phyloP scores from a whole-genome alignment of 2,888 invertebrate genomes.

The Hololepta plana region DNA sequence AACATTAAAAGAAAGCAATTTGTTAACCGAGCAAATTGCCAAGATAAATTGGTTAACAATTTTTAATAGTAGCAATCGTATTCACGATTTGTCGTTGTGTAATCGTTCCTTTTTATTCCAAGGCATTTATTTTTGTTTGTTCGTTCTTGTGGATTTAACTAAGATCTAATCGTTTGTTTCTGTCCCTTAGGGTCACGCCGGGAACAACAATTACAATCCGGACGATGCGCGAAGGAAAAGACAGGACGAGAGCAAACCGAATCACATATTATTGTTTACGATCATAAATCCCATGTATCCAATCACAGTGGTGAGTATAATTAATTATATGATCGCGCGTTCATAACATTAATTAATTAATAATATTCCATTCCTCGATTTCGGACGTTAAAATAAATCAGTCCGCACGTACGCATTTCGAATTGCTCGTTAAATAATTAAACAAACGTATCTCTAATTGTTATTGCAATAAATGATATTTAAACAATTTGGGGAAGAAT shows the following conservation, averaged over 20 bases:
- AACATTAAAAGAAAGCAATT: too few relatives aligned
- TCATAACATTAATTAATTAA: slow-evolving; percentile 1
- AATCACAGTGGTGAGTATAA: slow-evolving; percentile 94
- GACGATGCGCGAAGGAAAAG: slow-evolving; percentile 58
- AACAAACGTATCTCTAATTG: too few relatives aligned
- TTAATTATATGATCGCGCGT: too few relatives aligned
- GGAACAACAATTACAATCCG: slow-evolving; percentile 20
- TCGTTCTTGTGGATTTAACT: slow-evolving; percentile 1
- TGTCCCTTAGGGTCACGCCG: slow-evolving; percentile 22
- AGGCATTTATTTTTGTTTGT: slow-evolving; percentile 1
- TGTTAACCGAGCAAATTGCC: too few relatives aligned
- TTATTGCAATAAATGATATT: too few relatives aligned
- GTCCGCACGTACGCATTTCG: too few relatives aligned
- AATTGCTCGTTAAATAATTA: too few relatives aligned
- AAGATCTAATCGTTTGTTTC: slow-evolving; percentile 11
- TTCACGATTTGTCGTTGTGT: slow-evolving; percentile 3
- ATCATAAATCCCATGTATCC: slow-evolving; percentile 97
- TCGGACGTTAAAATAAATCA: too few relatives aligned
- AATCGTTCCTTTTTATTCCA: slow-evolving; percentile 5
- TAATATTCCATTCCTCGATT: slow-evolving; percentile 1
- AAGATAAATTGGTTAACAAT: too few relatives aligned
- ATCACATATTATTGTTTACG: slow-evolving; percentile 93
- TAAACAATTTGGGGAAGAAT: too few relatives aligned
- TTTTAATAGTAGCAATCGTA: too few relatives aligned
- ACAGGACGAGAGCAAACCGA: slow-evolving; percentile 73